Percentiles rank a stretch among this genome's conserved stretches.
phyloP scores from a whole-genome alignment of 2,888 invertebrate species.

The Drosophila algonquin region DNA sequence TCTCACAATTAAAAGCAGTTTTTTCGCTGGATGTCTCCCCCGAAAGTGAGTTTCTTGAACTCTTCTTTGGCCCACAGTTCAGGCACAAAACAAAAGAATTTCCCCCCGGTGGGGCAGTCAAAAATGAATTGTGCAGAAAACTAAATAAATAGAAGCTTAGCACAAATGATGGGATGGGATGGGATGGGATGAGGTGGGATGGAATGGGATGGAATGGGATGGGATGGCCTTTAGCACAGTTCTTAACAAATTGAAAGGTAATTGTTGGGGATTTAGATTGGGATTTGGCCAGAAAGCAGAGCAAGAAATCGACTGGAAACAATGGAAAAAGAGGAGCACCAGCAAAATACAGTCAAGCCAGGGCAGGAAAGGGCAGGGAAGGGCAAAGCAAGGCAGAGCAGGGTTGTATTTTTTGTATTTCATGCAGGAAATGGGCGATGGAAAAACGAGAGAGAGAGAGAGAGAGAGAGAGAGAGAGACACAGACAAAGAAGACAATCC shows the following conservation, averaged over 20 bases:
- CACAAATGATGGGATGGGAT: conserved; percentile 22
- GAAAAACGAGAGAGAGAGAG: conserved; percentile 25
- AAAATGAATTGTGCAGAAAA: conserved; percentile 19
- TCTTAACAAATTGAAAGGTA: conserved; percentile 72
- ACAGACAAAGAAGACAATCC: conserved; percentile 27
- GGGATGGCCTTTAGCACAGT: conserved; percentile 53
- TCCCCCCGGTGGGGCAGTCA: conserved; percentile 10
- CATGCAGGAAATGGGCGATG: conserved; percentile 65
- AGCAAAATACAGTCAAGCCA: conserved; percentile 39
- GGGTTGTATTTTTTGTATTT: conserved; percentile 41
- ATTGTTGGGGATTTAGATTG: conserved; percentile 52
- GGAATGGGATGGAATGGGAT: conserved; percentile 16
- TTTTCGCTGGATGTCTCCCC: neutral
- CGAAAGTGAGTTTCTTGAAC: conserved; percentile 29
- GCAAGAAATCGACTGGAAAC: conserved; percentile 1
- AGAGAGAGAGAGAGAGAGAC: conserved; percentile 17
- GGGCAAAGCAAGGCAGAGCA: conserved; percentile 24
- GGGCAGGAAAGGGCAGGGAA: conserved; percentile 13
- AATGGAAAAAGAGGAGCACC: conserved; percentile 44
- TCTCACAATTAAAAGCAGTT: neutral
- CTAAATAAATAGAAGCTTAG: conserved; percentile 19
- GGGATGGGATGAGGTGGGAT: conserved; percentile 6
- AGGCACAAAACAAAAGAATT: conserved; percentile 23
- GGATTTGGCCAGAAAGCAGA: conserved; percentile 1
- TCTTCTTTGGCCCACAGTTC: conserved; percentile 20